A percentile compares a stretch with the other conserved stretches of the same genome.
phyloP scores from a whole-genome alignment of 2,113 vertebrate genomes.

The Pterocles orientalis region DNA sequence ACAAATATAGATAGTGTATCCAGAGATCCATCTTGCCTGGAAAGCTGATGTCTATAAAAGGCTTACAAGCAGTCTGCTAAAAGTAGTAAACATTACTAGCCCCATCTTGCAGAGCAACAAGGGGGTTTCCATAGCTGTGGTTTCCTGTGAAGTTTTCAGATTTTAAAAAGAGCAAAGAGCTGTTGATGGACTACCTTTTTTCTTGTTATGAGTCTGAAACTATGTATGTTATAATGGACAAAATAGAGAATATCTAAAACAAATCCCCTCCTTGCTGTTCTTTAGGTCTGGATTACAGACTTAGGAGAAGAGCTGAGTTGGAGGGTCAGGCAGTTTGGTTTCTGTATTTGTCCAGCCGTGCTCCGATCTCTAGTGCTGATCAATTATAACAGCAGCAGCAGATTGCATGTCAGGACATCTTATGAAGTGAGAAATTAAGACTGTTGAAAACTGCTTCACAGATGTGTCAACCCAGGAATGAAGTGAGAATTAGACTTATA shows the following conservation, averaged over 20 bases:
- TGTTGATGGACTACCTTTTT: neutral
- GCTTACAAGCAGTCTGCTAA: neutral
- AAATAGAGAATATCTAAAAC: neutral
- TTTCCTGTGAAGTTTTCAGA: neutral
- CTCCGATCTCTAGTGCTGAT: neutral
- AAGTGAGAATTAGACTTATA: slow-evolving; percentile 1
- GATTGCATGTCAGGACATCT: neutral
- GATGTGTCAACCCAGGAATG: neutral
- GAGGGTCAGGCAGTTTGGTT: neutral
- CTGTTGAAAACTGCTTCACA: neutral
- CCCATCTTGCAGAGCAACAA: neutral
- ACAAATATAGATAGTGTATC: neutral
- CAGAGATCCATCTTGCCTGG: neutral
- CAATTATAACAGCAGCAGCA: neutral
- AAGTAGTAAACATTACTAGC: neutral
- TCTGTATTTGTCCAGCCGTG: neutral
- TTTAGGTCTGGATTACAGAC: neutral
- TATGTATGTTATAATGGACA: neutral
- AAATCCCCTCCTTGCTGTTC: neutral
- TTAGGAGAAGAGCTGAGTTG: neutral
- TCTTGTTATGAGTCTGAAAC: neutral
- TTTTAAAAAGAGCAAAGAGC: neutral
- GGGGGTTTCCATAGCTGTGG: neutral
- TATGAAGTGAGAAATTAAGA: slow-evolving; percentile 18
- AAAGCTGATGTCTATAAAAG: neutral